Percentiles rank a stretch among this genome's conserved stretches.
These are phyloP conservation scores for Parotocinclus haroldoi DNA, from an alignment of 2,797 vertebrate genomes.

Conservation along the genomic window DNA sequence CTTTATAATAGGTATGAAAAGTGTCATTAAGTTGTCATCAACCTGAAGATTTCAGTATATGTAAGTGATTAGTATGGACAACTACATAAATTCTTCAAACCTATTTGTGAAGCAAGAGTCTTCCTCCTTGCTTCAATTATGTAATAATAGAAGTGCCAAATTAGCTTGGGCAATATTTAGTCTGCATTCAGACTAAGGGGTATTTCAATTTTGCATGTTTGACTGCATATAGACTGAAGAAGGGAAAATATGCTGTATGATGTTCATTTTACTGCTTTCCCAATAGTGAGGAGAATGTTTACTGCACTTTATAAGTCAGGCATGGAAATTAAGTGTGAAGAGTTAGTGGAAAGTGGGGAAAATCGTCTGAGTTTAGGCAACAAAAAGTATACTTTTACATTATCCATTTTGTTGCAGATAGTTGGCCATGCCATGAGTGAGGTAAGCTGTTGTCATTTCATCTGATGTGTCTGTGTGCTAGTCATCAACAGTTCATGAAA, in stretches of 20 bases:
- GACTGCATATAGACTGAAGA: not conserved
- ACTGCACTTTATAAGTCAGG: slow-evolving; percentile 19
- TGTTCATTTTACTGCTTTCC: not conserved
- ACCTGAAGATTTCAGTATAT: no score
- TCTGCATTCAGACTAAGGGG: no score
- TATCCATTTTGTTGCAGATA: not conserved
- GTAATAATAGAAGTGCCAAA: no score
- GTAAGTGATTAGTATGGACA: no score
- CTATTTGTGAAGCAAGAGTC: no score
- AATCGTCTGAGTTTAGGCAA: slow-evolving; percentile 4
- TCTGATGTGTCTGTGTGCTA: slow-evolving; percentile 26
- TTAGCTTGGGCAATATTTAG: no score
- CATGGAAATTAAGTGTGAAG: slow-evolving; percentile 3
- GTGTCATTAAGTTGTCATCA: no score
- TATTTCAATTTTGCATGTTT: not conserved
- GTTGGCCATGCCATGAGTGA: slow-evolving; percentile 24
- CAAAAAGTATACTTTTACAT: not conserved
- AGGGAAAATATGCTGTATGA: not conserved
- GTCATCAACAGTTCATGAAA: slow-evolving; percentile 18
- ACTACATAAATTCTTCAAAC: no score
- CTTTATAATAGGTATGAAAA: no score
- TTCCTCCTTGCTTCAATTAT: no score
- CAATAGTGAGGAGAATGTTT: not conserved
- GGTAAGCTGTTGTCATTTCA: slow-evolving; percentile 33
- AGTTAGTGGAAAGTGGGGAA: slow-evolving; percentile 19